These are phyloP conservation scores for Hyposoter didymator DNA, from an alignment of 2,888 invertebrate species.

Conservation along the genomic window DNA sequence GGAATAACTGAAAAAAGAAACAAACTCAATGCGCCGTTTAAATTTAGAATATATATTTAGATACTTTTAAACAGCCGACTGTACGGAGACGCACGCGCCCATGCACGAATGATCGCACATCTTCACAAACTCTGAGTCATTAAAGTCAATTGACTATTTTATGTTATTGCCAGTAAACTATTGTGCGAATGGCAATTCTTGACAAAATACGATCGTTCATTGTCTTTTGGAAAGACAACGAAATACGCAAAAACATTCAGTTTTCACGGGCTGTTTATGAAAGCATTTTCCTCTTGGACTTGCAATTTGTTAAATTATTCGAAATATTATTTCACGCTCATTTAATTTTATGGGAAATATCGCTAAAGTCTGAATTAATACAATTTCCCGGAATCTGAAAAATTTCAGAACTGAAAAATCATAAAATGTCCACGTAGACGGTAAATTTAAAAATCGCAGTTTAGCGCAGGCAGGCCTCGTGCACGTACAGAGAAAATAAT, in stretches of 20 bases:
- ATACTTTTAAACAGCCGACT: background rate
- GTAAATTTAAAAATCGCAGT: no score
- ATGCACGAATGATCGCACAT: background rate
- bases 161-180: constrained; percentile 8
- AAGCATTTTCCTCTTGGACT: background rate
- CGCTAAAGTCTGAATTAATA: no score
- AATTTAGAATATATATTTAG: constrained; percentile 21
- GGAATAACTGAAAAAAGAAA: constrained; percentile 89
- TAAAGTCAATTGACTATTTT: constrained; percentile 19
- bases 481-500: no score
- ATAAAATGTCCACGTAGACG: no score
- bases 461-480: no score
- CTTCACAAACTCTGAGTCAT: constrained; percentile 3
- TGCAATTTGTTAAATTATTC: background rate
- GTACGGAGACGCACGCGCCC: background rate
- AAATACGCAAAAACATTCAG: background rate
- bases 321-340: background rate
- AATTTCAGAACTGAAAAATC: no score
- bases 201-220: constrained; percentile 3
- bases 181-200: background rate
- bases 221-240: background rate
- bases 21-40: constrained; percentile 2
- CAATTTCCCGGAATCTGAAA: no score
- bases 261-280: background rate
- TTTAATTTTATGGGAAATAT: no score